Conservation (phyloP, 2,797 vertebrate genomes). For the Sebastes kiyomatsui region DNA sequence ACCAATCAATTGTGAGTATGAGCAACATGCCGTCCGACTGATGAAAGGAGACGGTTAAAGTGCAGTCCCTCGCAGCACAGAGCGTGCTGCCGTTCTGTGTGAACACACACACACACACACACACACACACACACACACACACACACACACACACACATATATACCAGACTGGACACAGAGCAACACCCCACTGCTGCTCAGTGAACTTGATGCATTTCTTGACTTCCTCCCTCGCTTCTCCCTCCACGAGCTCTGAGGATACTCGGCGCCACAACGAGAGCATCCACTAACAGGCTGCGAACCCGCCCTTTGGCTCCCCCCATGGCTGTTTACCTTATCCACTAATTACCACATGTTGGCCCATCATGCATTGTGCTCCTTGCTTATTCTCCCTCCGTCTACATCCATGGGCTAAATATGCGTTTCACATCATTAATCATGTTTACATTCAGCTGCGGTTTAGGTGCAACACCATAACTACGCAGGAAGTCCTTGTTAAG, state of each 20-base stretch:
- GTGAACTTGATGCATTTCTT: constrained; percentile 29
- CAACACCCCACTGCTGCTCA: constrained; percentile 28
- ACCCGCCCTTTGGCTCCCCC: constrained; percentile 52
- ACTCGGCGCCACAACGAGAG: constrained; percentile 21
- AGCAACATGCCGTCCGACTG: constrained; percentile 38
- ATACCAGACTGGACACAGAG: background rate
- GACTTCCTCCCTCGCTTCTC: constrained; percentile 5
- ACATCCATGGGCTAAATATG: constrained; percentile 19
- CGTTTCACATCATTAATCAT: constrained; percentile 39
- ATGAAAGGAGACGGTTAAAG: constrained; percentile 51
- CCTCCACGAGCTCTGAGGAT: constrained; percentile 35
- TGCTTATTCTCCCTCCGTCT: background rate
- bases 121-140: background rate
- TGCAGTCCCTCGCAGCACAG: constrained; percentile 28
- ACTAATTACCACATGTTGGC: constrained; percentile 65
- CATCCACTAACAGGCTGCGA: constrained; percentile 52
- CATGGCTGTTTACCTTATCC: constrained; percentile 58
- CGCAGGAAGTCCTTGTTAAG: constrained; percentile 40
- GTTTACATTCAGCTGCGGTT: constrained; percentile 27
- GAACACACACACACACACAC: background rate
- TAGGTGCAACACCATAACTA: constrained; percentile 19
- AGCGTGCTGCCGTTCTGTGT: background rate
- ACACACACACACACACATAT: background rate
- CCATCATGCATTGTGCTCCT: constrained; percentile 33
- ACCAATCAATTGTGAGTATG: constrained; percentile 62